Evolutionary conservation across 1,140 invertebrate species (phyloP), one percentile per base, ranked within the genome.

Genomic region (Galleria mellonella): DNA sequence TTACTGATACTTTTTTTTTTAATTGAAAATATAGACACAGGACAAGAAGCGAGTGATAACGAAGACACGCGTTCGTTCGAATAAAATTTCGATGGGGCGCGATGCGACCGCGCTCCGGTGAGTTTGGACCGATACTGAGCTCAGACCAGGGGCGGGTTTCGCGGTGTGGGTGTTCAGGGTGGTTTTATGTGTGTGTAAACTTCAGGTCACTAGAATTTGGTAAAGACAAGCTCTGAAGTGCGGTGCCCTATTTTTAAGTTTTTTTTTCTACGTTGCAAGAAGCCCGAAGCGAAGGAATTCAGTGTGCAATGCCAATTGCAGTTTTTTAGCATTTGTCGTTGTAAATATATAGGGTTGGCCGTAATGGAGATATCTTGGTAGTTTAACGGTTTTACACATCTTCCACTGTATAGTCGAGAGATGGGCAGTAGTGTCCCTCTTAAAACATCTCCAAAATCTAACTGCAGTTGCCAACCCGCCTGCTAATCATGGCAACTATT

Each of bases 121-220:
- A 6, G 12, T 9, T 6, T 12, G 9, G 29, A 32, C 4, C 17
- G 36, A 31, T 10, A 47, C 45, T 47, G 36, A 32, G 9, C 37
- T 30, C 17, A 37, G n/a, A 9, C 32, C 32, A 39, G 45, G 38
- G 45, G 27, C 14, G 31, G 2, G 37, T 30, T 38, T 23, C 17
- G 6, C 17, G 17, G 14, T n/a, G 15, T 36, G 30, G n/a, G 38
- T 32, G 38, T 39, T 32, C 42, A 14, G 38, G 45, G 38, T 39
- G 35, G 43, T 33, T 47, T 23, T 47, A 4, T 12, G 27, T 12
- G 7, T 29, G 45, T 47, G 45, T 47, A 37, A 10, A 9, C 45
- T 40, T 41, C 31, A 41, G 45, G 45, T 47, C 45, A 47, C 45
- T 31, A 47, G 45, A 47, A 47, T 47, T 47, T 31, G 31, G 45